Evolutionary conservation across 2,888 invertebrate genomes (phyloP).

Genomic region (Tinea semifulvella): DNA sequence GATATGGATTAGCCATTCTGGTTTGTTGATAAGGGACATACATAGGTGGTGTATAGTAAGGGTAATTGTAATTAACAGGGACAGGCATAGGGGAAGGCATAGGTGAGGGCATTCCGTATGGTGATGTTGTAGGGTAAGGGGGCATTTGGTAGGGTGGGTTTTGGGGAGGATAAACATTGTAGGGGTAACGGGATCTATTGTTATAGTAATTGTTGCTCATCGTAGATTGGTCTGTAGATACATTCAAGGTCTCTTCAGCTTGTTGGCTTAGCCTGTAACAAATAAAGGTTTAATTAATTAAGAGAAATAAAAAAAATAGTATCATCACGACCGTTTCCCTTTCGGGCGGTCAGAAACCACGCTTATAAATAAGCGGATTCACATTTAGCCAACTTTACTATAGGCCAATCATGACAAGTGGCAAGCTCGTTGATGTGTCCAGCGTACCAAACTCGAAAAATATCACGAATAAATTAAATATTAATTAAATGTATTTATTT

Average conservation of each 20-base stretch:
- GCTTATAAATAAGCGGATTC: no score
- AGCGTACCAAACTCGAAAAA: no score
- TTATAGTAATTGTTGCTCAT: constrained; percentile 55
- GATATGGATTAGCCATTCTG: constrained; percentile 46
- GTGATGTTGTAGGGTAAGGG: constrained; percentile 38
- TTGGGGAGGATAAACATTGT: constrained; percentile 34
- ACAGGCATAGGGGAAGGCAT: constrained; percentile 25
- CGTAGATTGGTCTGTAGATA: constrained; percentile 32
- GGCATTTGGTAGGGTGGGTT: constrained; percentile 32
- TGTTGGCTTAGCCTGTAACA: constrained; percentile 52
- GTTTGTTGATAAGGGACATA: constrained; percentile 51
- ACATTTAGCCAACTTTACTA: no score
- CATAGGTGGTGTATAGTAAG: constrained; percentile 34
- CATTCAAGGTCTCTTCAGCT: constrained; percentile 45
- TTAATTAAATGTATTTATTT: no score
- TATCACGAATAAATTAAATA: no score
- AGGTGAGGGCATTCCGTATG: constrained; percentile 47
- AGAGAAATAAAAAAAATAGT: no score
- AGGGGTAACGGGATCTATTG: constrained; percentile 33
- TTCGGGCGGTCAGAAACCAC: no score
- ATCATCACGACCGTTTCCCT: no score
- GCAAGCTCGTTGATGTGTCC: no score
- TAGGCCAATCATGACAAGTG: no score
- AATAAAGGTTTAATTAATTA: no score
- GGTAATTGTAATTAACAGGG: constrained; percentile 30